Percentiles rank a stretch among this genome's conserved stretches.
Evolutionary conservation across 1,140 invertebrate species (phyloP).

Genomic region (Zaprionus capensis): DNA sequence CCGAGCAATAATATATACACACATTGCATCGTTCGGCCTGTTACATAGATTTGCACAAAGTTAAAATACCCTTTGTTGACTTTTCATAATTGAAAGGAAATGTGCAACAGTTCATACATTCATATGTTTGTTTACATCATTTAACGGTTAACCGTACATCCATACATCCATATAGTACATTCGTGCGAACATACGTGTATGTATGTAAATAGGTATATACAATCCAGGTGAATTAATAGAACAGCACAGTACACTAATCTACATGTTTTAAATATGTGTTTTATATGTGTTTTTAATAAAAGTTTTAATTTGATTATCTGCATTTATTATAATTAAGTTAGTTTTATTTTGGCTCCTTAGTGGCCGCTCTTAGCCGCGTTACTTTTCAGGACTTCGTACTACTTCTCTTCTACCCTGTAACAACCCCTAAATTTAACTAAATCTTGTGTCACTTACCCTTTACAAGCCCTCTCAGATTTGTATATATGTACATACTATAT

Average conservation of each 20-base stretch:
- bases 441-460: constrained; percentile 62
- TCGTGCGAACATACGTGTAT: background rate
- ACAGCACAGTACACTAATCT: background rate
- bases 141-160: too few species aligned
- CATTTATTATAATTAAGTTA: background rate
- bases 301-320: background rate
- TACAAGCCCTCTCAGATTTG: constrained; percentile 37
- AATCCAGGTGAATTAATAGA: background rate
- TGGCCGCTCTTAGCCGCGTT: constrained; percentile 21
- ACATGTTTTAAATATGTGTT: background rate
- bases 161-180: background rate
- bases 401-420: constrained; percentile 34
- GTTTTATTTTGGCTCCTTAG: background rate
- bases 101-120: too few species aligned
- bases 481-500: background rate
- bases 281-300: background rate
- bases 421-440: constrained; percentile 61
- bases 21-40: too few species aligned
- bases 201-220: background rate
- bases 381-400: constrained; percentile 3
- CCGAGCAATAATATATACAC: too few species aligned
- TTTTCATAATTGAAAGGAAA: too few species aligned
- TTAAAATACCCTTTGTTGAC: too few species aligned
- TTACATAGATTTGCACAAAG: too few species aligned
- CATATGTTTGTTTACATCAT: too few species aligned